phyloP scores from a whole-genome alignment of 1,140 invertebrate genomes.

The Coboldia fuscipes region DNA sequence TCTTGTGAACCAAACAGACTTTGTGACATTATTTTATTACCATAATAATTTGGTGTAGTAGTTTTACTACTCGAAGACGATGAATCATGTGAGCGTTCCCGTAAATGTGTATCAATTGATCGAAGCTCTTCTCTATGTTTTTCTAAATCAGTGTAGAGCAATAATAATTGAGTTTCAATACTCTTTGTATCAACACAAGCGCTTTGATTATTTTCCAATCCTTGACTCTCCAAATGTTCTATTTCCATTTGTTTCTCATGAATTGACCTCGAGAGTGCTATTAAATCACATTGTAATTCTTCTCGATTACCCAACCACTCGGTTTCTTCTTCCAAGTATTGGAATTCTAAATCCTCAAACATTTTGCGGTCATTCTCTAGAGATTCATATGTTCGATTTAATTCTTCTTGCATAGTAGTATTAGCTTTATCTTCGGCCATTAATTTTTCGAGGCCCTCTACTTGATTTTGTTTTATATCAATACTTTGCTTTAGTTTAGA shows the following conservation, averaged over 20 bases:
- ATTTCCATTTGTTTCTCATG: slow-evolving; percentile 37
- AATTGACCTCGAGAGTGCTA: slow-evolving; percentile 38
- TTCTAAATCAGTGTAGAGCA: slow-evolving; percentile 4
- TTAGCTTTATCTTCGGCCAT: slow-evolving; percentile 23
- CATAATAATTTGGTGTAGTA: slow-evolving; percentile 1
- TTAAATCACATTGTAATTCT: slow-evolving; percentile 56
- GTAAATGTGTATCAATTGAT: slow-evolving; percentile 5
- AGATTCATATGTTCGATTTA: slow-evolving; percentile 36
- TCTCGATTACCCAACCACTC: slow-evolving; percentile 60
- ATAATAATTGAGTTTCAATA: slow-evolving; percentile 23
- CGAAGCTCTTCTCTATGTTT: slow-evolving; percentile 5
- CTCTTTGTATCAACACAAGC: slow-evolving; percentile 38
- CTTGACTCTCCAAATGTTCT: slow-evolving; percentile 40
- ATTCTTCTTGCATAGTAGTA: slow-evolving; percentile 31
- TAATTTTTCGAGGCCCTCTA: slow-evolving; percentile 27
- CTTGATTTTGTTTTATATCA: slow-evolving; percentile 19
- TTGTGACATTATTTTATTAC: slow-evolving; percentile 19
- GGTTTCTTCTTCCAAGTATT: slow-evolving; percentile 77
- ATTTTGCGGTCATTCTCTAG: slow-evolving; percentile 53
- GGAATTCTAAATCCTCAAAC: slow-evolving; percentile 85
- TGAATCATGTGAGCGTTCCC: slow-evolving; percentile 4
- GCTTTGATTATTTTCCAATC: slow-evolving; percentile 30
- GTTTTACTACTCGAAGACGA: slow-evolving; percentile 1
- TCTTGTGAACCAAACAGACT: slow-evolving; percentile 19
- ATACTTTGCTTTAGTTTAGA: slow-evolving; percentile 20